Base-by-base conservation (phyloP, 2,888 invertebrate species). In the Trileptium ribeirensis region DNA sequence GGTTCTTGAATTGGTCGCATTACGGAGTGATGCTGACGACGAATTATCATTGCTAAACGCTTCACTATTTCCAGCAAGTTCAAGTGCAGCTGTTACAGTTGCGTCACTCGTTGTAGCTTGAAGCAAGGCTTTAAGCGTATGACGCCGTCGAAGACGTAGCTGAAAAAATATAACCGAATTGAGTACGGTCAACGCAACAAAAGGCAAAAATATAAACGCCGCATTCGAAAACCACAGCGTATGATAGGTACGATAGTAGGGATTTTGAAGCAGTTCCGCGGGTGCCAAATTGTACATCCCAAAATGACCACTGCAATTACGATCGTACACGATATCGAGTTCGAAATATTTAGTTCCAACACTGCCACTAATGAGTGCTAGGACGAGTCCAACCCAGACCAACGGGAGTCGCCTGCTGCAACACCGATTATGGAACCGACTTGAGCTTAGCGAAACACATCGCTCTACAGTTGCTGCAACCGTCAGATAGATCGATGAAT, bases 261-360 rank as follows among this genome's bases (percentile, higher is more conserved):
- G 37, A 39, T 75, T 36, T 24, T 38, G n/a, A 33, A 75, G 37
- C n/a, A 75, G 37, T 8, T 29, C 33, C 31, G 77, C 36, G 36
- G 77, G 77, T 36, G 37, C n/a, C 77, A 75, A 38, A 3, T 38
- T 29, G 37, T 75, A 75, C 37, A 34, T 75, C 3, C 77, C 77
- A 39, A 75, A 75, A 8, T n/a, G n/a, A n/a, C 64, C 79, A 24
- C 31, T 64, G 33, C 79, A 78, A 31, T 40, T 31, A 15, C 29
- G 79, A 33, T 67, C 31, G 24, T 64, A 67, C 64, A 24, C 64
- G 67, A 78, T 31, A 64, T 24, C 31, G 67, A 78, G 29, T 64
- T 78, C 79, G 64, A 78, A 78, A 33, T 29, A 78, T 78, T 64
- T 78, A 1, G 79, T 78, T 3, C 8, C 19, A 15, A 67, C 64